phyloP scores from a whole-genome alignment of 1,140 invertebrate genomes.

The Hesperophylax magnus region DNA sequence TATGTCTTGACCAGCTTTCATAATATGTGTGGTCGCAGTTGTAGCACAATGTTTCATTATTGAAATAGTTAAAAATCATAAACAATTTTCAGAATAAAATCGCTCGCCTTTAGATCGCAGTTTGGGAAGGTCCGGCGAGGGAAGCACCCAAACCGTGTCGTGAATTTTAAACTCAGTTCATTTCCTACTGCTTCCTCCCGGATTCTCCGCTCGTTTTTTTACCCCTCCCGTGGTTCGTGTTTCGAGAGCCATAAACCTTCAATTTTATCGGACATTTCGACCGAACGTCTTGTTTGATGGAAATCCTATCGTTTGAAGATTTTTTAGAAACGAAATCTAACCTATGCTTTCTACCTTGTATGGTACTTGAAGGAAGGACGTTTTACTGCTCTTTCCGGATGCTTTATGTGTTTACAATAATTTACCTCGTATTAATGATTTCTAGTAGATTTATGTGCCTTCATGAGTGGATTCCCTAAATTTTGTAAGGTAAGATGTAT shows the following conservation, averaged over 20 bases:
- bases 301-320: conserved; percentile 41
- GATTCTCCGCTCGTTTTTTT: neutral
- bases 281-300: conserved; percentile 48
- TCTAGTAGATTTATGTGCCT: no score
- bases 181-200: conserved; percentile 43
- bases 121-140: neutral
- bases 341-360: no score
- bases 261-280: conserved; percentile 48
- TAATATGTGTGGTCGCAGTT: no score
- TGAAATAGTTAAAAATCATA: no score
- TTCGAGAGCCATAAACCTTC: conserved; percentile 41
- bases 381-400: neutral
- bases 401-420: conserved; percentile 32
- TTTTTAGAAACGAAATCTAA: neutral
- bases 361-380: neutral
- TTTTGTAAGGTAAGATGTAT: no score
- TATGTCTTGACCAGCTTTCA: no score
- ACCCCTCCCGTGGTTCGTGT: conserved; percentile 28
- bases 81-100: no score
- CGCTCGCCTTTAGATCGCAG: neutral
- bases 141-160: conserved; percentile 43
- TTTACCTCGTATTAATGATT: no score
- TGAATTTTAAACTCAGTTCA: conserved; percentile 54
- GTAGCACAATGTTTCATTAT: no score
- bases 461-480: no score